phyloP scores from a whole-genome alignment of 1,140 invertebrate species.

The Pachyrhynchus sulphureomaculatus region DNA sequence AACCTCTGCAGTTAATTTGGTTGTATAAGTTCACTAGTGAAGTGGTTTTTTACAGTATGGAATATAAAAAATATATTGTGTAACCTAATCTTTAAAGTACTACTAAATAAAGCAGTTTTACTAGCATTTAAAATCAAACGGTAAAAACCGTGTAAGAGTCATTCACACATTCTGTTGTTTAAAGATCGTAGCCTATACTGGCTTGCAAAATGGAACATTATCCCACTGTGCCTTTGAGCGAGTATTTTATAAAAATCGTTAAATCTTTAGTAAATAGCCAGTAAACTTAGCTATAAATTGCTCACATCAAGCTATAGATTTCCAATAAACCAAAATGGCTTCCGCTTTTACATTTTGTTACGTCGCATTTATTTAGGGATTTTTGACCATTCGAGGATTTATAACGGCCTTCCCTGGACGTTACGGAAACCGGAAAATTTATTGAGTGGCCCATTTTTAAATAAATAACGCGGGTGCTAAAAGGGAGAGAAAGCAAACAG shows the following conservation, averaged over 20 bases:
- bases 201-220: neutral
- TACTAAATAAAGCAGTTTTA: no score
- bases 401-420: constrained; percentile 15
- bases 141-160: no score
- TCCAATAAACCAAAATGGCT: constrained; percentile 36
- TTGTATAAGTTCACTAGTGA: no score
- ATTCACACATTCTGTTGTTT: no score
- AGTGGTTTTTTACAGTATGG: no score
- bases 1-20: no score
- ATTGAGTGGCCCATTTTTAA: constrained; percentile 29
- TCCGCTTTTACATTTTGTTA: constrained; percentile 38
- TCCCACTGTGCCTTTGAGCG: neutral
- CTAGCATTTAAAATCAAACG: no score
- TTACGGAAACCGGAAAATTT: constrained; percentile 19
- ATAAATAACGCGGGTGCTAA: constrained; percentile 24
- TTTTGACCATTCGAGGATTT: constrained; percentile 34
- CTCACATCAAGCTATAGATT: constrained; percentile 30
- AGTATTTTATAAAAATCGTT: constrained; percentile 24
- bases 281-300: constrained; percentile 36
- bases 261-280: constrained; percentile 34
- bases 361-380: constrained; percentile 39
- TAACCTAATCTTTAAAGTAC: no score
- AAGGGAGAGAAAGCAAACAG: constrained; percentile 8
- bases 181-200: no score
- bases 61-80: no score